Base-by-base conservation (phyloP, 2,113 vertebrate genomes). In the Sturnus vulgaris region DNA sequence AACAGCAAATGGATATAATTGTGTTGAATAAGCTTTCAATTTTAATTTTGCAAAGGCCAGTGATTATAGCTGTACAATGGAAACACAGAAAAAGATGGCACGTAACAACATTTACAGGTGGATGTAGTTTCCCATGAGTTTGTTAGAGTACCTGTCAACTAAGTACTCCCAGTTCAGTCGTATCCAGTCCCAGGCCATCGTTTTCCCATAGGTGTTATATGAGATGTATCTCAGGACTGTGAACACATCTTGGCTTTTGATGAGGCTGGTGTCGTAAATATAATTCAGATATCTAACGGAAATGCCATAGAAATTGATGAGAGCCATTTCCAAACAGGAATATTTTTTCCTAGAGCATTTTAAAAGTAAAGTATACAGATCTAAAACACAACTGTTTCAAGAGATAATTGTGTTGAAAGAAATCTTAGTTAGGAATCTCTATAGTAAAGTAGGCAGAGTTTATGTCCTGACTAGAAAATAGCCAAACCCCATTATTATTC, bases 111-210 rank as follows among this genome's bases (percentile, higher is more conserved):
- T 61, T 61, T 25, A 44, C 17, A 79, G 37, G 24, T 68, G 28
- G 22, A 55, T 53, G 44, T 25, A 56, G 16, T 63, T 65, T 65
- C 27, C 40, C 11, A 6, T 24, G 15, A 73, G 24, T 27, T 88
- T 27, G 21, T 55, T 46, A 31, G 40, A 92, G 2, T 93, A 99
- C 99, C 99, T 99, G 95, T 96, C 96, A 28, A 99, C 98, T 52
- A 99, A 97, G 93, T 98, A 99, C 40, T 99, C 91, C 99, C 99
- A 99, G 98, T 99, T 99, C 78, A 99, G 98, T 5, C 98, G 98
- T 73, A 98, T 97, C 99, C 99, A 99, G 66, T 99, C 98, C 99
- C 99, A 99, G 85, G 98, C 98, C 99, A 99, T 99, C n/a, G 55
- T 98, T 96, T 99, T 98, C 52, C 99, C 99, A 25, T 98, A 95